Percentiles rank a stretch among this genome's conserved stretches.
Evolutionary conservation across 2,797 vertebrate species (phyloP).

Genomic region (Emys orbicularis): DNA sequence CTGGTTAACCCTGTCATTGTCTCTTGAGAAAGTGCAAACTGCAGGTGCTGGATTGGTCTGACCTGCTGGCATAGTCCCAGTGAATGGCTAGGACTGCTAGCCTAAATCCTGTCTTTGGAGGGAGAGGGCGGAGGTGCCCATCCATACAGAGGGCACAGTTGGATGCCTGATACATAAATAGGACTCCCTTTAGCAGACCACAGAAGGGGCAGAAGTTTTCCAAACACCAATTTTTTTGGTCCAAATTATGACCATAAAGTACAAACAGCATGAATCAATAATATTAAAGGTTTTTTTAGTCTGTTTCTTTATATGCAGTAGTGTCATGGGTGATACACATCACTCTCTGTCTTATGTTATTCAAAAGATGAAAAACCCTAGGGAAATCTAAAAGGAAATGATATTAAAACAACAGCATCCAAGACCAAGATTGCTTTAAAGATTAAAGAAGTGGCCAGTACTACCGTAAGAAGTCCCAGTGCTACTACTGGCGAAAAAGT

Average conservation of each 20-base stretch:
- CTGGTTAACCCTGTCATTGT: neutral
- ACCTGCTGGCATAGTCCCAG: neutral
- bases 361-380: neutral
- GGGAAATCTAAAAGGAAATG: neutral
- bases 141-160: neutral
- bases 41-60: neutral
- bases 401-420: neutral
- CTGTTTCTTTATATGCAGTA: neutral
- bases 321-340: neutral
- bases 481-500: rapidly evolving
- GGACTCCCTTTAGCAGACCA: neutral
- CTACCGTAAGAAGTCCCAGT: neutral
- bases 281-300: neutral
- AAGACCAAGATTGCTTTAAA: neutral
- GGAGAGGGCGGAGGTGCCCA: neutral
- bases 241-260: neutral
- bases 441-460: neutral
- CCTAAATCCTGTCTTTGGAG: neutral
- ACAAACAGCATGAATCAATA: neutral
- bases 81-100: neutral
- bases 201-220: neutral
- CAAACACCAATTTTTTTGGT: neutral
- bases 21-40: neutral
- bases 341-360: neutral
- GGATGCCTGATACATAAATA: neutral